phyloP scores from a whole-genome alignment of 1,140 invertebrate genomes.

The Phymastichus coffea region DNA sequence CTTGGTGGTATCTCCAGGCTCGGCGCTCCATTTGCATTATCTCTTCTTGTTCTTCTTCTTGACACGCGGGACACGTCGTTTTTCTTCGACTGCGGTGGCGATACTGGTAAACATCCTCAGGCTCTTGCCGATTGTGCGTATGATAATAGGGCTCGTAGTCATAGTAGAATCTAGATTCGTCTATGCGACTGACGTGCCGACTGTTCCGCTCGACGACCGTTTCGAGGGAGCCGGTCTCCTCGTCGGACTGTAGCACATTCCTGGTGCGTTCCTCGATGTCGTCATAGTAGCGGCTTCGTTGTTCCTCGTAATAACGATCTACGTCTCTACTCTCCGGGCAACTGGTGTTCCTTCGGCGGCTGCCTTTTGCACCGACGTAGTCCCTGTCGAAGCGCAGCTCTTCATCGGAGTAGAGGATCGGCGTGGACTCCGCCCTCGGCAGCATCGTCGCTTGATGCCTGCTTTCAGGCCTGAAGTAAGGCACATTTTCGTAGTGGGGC shows the following conservation, averaged over 20 bases:
- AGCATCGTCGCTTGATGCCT: conserved; percentile 29
- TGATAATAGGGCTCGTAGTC: not conserved
- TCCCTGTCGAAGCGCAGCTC: conserved; percentile 33
- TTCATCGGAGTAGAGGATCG: conserved; percentile 44
- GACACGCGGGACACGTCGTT: conserved; percentile 45
- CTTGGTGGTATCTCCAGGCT: conserved; percentile 5
- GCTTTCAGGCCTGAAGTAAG: conserved; percentile 33
- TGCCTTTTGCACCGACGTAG: conserved; percentile 24
- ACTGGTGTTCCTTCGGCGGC: conserved; percentile 44
- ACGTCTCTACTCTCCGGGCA: conserved; percentile 44
- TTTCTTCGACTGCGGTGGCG: conserved; percentile 30
- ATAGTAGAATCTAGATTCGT: not conserved
- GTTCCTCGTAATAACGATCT: conserved; percentile 25
- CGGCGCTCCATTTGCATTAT: conserved; percentile 27
- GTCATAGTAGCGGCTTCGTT: conserved; percentile 7
- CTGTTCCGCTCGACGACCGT: conserved; percentile 12
- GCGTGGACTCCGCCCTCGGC: conserved; percentile 47
- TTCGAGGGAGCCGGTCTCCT: conserved; percentile 51
- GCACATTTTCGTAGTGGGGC: conserved; percentile 36
- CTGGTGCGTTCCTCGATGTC: conserved; percentile 28
- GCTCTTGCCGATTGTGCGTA: not conserved
- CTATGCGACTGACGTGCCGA: not conserved
- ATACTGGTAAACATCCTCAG: not conserved
- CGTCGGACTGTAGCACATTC: conserved; percentile 45
- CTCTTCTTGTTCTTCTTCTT: conserved; percentile 34